Conservation (phyloP, 1,140 invertebrate species). For the Lithobius niger region DNA sequence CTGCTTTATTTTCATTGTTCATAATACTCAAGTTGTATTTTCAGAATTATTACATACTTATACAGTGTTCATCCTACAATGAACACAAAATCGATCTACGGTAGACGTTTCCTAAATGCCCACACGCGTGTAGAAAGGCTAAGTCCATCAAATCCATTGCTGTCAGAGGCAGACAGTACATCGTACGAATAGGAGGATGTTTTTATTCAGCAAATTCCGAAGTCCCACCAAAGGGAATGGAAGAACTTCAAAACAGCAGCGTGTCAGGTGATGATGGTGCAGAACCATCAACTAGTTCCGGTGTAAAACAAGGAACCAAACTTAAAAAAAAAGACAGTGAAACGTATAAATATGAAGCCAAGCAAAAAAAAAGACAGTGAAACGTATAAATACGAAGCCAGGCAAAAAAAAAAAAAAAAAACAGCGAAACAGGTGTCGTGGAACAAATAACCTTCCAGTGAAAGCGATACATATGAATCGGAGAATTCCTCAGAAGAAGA, state of each 20-base stretch:
- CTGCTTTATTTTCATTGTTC: no score
- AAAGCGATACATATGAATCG: neutral
- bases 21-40: neutral
- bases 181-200: neutral
- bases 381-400: neutral
- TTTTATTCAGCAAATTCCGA: neutral
- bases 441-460: neutral
- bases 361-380: neutral
- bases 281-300: neutral
- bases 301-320: neutral
- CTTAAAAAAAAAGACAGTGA: no score
- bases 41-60: neutral
- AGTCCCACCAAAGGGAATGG: neutral
- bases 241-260: neutral
- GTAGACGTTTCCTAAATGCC: neutral
- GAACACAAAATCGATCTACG: neutral
- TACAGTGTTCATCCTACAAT: neutral
- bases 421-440: neutral
- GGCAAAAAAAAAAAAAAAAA: no score
- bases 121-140: neutral
- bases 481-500: neutral
- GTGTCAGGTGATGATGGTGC: neutral
- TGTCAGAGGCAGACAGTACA: neutral
- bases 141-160: neutral
- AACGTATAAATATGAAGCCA: no score